A percentile compares a stretch with the other conserved stretches of the same genome.
phyloP scores from a whole-genome alignment of 2,888 invertebrate genomes.

The Penaeus monodon region DNA sequence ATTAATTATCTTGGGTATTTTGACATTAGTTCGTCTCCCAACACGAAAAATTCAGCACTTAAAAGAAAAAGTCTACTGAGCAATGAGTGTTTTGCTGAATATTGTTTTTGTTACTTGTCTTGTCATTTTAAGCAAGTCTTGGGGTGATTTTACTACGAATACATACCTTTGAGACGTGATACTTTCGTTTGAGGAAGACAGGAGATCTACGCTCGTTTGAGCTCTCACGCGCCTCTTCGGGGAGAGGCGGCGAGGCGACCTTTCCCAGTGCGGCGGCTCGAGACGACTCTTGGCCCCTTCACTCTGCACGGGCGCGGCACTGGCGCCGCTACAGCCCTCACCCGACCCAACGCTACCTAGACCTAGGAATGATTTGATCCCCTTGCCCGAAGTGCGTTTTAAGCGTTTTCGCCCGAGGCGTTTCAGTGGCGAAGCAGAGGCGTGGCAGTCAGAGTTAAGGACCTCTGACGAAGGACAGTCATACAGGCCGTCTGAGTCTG shows the following conservation, averaged over 20 bases:
- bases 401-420: conserved; percentile 56
- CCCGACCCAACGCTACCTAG: conserved; percentile 27
- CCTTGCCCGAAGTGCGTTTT: conserved; percentile 49
- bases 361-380: conserved; percentile 50
- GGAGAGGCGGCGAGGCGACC: conserved; percentile 42
- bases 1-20: too few species aligned
- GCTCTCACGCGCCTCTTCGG: conserved; percentile 58
- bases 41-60: too few species aligned
- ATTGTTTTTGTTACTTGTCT: too few species aligned
- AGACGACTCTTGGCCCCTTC: conserved; percentile 39
- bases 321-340: conserved; percentile 35
- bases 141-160: neutral
- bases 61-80: too few species aligned
- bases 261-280: conserved; percentile 50
- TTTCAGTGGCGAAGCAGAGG: conserved; percentile 41
- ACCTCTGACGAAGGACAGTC: conserved; percentile 83
- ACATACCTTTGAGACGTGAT: conserved; percentile 61
- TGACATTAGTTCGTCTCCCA: too few species aligned
- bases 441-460: conserved; percentile 63
- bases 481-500: conserved; percentile 84
- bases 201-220: conserved; percentile 59
- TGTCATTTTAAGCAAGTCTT: too few species aligned
- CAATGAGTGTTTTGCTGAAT: too few species aligned
- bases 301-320: conserved; percentile 16
- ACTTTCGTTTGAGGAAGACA: conserved; percentile 63